Base-by-base conservation (phyloP, 2,888 invertebrate genomes). In the Epinotia ramella region DNA sequence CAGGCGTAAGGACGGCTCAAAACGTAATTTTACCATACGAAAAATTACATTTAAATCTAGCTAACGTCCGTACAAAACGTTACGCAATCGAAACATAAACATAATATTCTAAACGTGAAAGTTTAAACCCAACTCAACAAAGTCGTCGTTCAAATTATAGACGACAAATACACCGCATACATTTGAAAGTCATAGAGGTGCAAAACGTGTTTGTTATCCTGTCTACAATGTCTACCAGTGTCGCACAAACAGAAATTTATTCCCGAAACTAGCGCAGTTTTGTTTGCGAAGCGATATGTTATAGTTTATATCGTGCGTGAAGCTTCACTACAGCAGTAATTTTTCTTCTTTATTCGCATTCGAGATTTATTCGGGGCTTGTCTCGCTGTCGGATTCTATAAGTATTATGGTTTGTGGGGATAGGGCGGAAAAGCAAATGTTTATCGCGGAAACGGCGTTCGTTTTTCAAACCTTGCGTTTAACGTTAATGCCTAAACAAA, bases 291-390 rank as follows among this genome's bases (percentile, higher is more conserved):
- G 62, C 77, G 73, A 78, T 78, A 74, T n/a, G 40, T 78, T 73
- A 73, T 75, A 72, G 77, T 79, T 81, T 83, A 79, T 79, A 82
- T 80, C 78, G 80, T 74, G 76, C 78, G 79, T 80, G 76, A 79
- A 81, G 81, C 79, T 80, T 79, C 73, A 77, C 77, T 76, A 63
- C 46, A 79, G 79, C 77, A 80, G 78, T 79, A 80, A 78, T 81
- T 82, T 82, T 80, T 79, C 79, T 80, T 76, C 66, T 67, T 77
- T 78, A 77, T 80, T 77, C 79, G 79, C 79, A 82, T 81, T 76
- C 78, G 81, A 82, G 83, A 86, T 86, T 86, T 86, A 86, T 86
- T 81, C 77, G 78, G 77, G 78, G 80, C 79, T 83, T 79, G 78
- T 73, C 78, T 74, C 77, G 78, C 78, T 77, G 81, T 82, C 80